phyloP scores from a whole-genome alignment of 2,888 invertebrate species.

The Ophioninae sp. region DNA sequence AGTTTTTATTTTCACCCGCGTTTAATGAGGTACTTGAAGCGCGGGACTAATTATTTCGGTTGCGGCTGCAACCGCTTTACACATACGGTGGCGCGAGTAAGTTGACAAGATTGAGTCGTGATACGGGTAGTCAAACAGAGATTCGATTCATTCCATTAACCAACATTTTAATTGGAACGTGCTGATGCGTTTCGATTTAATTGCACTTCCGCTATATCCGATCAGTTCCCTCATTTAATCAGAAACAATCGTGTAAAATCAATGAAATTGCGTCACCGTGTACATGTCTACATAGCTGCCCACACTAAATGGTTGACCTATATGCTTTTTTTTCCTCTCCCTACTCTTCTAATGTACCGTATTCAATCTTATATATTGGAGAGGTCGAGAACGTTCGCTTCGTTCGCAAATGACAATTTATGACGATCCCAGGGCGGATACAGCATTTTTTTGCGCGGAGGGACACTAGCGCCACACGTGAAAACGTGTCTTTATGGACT shows the following conservation, averaged over 20 bases:
- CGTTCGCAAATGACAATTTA: background rate
- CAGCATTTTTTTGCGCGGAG: too few species aligned
- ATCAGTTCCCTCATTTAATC: background rate
- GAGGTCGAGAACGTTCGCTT: background rate
- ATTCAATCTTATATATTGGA: conserved; percentile 21
- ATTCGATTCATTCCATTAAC: conserved; percentile 1
- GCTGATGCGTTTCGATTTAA: background rate
- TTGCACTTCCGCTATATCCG: background rate
- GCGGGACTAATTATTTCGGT: conserved; percentile 73
- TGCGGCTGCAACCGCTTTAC: conserved; percentile 23
- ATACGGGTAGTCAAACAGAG: background rate
- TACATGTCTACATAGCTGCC: conserved; percentile 19
- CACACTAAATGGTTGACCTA: conserved; percentile 43
- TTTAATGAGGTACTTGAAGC: conserved; percentile 75
- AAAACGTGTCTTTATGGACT: too few species aligned
- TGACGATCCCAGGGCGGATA: background rate
- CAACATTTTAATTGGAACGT: background rate
- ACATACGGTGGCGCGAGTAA: conserved; percentile 22
- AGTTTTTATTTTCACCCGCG: conserved; percentile 43
- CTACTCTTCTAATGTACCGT: background rate
- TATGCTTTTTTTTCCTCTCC: conserved; percentile 39
- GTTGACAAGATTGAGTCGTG: background rate
- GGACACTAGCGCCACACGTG: too few species aligned
- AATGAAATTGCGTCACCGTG: conserved; percentile 21
- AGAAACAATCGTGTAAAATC: background rate